These are phyloP conservation scores for Agrochola macilenta DNA, from an alignment of 2,888 invertebrate genomes.

Conservation along the genomic window DNA sequence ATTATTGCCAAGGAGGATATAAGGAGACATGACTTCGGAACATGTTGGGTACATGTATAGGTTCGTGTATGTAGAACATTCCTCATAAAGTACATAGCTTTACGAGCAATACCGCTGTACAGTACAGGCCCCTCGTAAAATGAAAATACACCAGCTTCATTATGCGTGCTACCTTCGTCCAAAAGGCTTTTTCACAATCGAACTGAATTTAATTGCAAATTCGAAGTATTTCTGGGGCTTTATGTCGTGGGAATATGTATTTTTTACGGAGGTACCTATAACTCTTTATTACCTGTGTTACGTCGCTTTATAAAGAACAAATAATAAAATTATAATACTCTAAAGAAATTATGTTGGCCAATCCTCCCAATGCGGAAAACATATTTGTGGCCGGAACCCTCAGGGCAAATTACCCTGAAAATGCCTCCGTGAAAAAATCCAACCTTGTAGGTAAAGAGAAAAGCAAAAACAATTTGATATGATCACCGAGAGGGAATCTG, in stretches of 20 bases:
- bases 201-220: conserved; percentile 67
- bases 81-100: conserved; percentile 82
- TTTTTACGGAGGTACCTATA: conserved; percentile 13
- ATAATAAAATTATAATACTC: not conserved
- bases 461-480: conserved; percentile 31
- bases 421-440: conserved; percentile 1
- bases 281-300: conserved; percentile 14
- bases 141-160: conserved; percentile 79
- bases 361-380: conserved; percentile 1
- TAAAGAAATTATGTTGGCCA: conserved; percentile 2
- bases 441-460: conserved; percentile 1
- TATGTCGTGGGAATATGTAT: conserved; percentile 1
- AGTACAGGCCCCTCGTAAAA: conserved; percentile 81
- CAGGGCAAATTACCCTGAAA: conserved; percentile 13
- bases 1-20: conserved; percentile 42
- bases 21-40: conserved; percentile 58
- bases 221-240: conserved; percentile 22
- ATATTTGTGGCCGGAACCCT: conserved; percentile 15
- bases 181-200: conserved; percentile 66
- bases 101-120: conserved; percentile 75
- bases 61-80: conserved; percentile 32
- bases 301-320: conserved; percentile 7
- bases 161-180: conserved; percentile 72
- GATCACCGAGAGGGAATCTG: conserved; percentile 27
- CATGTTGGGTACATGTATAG: conserved; percentile 31